phyloP scores from a whole-genome alignment of 2,113 vertebrate genomes.

The Oceanites oceanicus region DNA sequence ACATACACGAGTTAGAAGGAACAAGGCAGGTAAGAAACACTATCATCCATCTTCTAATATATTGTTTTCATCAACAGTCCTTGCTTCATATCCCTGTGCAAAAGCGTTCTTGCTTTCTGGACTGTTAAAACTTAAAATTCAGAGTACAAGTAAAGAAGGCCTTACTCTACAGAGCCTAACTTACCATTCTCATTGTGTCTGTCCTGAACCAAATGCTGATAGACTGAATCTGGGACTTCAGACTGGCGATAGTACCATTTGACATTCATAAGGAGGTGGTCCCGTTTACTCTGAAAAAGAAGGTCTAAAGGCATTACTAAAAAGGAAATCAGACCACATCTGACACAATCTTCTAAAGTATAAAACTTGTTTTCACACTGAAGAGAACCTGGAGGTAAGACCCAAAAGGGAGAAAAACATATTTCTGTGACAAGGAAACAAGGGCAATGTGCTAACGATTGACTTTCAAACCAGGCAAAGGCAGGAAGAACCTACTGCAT shows the following conservation, averaged over 20 bases:
- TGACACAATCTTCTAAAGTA: not conserved
- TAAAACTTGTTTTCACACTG: not conserved
- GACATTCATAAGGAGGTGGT: constrained; percentile 99
- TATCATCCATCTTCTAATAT: not conserved
- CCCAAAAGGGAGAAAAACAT: not conserved
- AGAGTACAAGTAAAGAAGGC: not conserved
- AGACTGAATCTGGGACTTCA: constrained; percentile 98
- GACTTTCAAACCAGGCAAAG: not conserved
- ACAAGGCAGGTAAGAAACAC: not conserved
- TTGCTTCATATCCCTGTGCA: rapidly evolving
- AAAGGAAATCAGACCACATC: not conserved
- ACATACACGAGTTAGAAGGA: not conserved
- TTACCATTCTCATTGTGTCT: constrained; percentile 98
- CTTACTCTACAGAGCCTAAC: not conserved
- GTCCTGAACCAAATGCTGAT: constrained; percentile 99
- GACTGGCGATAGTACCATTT: constrained; percentile 99
- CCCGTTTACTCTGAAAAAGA: constrained; percentile 95
- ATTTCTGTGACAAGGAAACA: not conserved
- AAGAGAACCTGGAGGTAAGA: not conserved
- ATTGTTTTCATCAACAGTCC: not conserved
- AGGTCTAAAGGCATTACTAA: constrained; percentile 63
- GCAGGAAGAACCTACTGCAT: not conserved
- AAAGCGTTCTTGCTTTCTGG: not conserved
- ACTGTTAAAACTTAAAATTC: not conserved
- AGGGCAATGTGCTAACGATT: rapidly evolving